Percentiles rank a stretch among this genome's conserved stretches.
Conservation (phyloP, 2,888 invertebrate species). For the Meteorus cinctellus region DNA sequence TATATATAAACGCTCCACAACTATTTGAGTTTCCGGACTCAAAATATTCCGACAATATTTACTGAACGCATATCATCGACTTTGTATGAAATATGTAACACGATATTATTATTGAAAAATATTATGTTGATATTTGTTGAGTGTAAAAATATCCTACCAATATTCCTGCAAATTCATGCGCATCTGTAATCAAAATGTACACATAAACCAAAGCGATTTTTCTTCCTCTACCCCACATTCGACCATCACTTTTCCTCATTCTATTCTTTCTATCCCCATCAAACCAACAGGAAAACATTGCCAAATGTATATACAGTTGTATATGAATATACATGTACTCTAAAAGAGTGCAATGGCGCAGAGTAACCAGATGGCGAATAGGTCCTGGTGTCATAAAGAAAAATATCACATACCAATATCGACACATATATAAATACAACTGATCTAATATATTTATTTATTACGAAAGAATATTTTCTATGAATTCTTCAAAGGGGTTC, state of each 20-base stretch:
- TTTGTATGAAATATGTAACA: too few relatives aligned
- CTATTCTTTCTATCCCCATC: not conserved
- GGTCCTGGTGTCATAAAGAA: conserved; percentile 43
- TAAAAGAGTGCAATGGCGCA: not conserved
- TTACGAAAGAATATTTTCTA: not conserved
- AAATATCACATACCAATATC: conserved; percentile 40
- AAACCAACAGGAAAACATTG: not conserved
- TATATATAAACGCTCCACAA: too few relatives aligned
- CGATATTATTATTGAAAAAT: too few relatives aligned
- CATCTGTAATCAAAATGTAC: conserved; percentile 29
- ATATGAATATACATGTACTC: not conserved
- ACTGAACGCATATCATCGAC: too few relatives aligned
- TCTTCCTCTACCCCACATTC: conserved; percentile 25
- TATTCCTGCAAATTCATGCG: conserved; percentile 11
- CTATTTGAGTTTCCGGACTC: too few relatives aligned
- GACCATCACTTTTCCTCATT: conserved; percentile 26
- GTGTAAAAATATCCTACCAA: too few relatives aligned
- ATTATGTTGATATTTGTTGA: too few relatives aligned
- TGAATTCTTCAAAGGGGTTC: too few relatives aligned
- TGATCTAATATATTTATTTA: not conserved
- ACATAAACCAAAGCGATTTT: conserved; percentile 25
- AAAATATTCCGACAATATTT: too few relatives aligned
- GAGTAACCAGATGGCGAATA: conserved; percentile 45
- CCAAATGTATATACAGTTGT: not conserved
- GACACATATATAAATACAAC: not conserved